Evolutionary conservation across 2,888 invertebrate genomes (phyloP), one percentile per base, ranked within the genome.

Genomic region (Chloromyia formosa): DNA sequence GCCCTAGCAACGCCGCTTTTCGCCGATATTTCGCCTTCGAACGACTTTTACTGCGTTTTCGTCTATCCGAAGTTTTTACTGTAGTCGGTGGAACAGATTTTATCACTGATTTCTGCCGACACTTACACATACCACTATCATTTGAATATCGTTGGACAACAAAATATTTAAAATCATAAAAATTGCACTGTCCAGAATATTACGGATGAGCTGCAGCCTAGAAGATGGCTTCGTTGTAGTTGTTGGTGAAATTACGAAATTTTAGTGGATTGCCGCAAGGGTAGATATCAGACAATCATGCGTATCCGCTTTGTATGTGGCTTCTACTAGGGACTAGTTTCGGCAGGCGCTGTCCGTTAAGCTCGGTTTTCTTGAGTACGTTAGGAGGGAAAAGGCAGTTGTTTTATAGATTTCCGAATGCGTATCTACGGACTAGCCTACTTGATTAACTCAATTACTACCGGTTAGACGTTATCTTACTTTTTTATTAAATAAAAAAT

Each of bases 61-160:
- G 27, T 9, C 18, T 69, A 56, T 69, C 56, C 54, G 56, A 27
- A 20, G 27, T 71, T 71, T 40, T 66, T 12, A 35, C 27, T 35
- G 14, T 69, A 23, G 56, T 20, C 27, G 20, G 16, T 73, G 12
- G 73, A 60, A 73, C 74, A 56, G 54, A 66, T 22, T 56, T 54
- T 42, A 23, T 66, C 66, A 74, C 58, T 18, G 22, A 14, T 40
- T 20, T n/a, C 22, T 23, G 12, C 66, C 75, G 75, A 75, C 77
- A 76, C 76, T 76, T 78, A 78, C 75, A 78, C 78, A 78, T 78
- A 77, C 78, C 78, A 78, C 77, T 78, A 62, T 74, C 78, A 78
- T 78, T 78, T 75, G 76, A 71, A 56, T 14, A 40, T 58, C 56
- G 71, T 45, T 5, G 49, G 10, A 66, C 45, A 18, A n/a, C 20